Percentiles rank a stretch among this genome's conserved stretches.
phyloP scores from a whole-genome alignment of 2,797 vertebrate genomes.

The Eremophila alpestris region DNA sequence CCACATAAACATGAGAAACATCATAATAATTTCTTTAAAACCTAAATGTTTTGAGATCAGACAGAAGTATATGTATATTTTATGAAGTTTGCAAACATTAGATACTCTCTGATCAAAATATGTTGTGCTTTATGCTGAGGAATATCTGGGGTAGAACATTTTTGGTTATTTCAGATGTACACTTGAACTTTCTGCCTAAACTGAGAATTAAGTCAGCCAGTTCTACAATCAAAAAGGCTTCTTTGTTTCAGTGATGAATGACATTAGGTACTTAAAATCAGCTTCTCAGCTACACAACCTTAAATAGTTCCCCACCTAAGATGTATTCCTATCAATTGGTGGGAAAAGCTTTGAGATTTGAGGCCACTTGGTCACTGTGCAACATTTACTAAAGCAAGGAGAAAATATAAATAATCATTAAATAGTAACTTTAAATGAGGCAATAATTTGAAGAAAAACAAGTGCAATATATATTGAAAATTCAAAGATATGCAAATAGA shows the following conservation, averaged over 20 bases:
- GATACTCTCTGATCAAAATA: conserved; percentile 45
- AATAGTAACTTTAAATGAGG: neutral
- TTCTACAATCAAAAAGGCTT: neutral
- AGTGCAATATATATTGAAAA: neutral
- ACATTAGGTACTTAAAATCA: neutral
- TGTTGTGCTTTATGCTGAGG: neutral
- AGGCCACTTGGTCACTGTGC: neutral
- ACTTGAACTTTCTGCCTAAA: neutral
- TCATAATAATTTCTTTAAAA: neutral
- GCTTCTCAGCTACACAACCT: neutral
- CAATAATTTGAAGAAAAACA: neutral
- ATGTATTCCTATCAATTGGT: neutral
- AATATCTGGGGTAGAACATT: neutral
- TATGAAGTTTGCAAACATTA: conserved; percentile 40
- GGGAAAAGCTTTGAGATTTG: neutral
- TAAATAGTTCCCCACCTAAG: neutral
- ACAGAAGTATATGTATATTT: conserved; percentile 22
- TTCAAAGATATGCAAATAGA: neutral
- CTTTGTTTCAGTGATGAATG: neutral
- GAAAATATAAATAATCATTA: neutral
- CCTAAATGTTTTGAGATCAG: conserved; percentile 22
- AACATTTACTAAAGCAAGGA: neutral
- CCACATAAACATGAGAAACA: neutral
- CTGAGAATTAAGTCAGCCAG: neutral
- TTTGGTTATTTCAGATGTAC: neutral